Evolutionary conservation across 2,888 invertebrate genomes (phyloP).

Genomic region (Acleris emargana): DNA sequence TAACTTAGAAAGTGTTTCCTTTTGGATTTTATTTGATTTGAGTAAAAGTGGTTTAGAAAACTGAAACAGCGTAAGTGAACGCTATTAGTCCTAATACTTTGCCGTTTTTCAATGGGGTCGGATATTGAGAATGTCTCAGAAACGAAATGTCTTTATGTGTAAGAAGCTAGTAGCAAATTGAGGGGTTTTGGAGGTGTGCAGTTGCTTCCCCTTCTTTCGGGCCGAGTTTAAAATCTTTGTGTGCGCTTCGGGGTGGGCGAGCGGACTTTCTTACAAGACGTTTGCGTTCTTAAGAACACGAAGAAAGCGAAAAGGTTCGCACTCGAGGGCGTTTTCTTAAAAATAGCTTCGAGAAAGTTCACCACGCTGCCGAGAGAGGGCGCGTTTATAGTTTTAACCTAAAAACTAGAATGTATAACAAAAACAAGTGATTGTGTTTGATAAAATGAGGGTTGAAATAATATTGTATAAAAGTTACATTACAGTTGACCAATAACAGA

Average conservation of each 20-base stretch:
- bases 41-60: slow-evolving; percentile 38
- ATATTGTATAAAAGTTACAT: neutral
- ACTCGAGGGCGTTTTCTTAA: slow-evolving; percentile 76
- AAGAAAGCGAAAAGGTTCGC: slow-evolving; percentile 80
- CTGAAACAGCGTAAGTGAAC: slow-evolving; percentile 46
- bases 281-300: slow-evolving; percentile 78
- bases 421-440: neutral
- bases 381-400: slow-evolving; percentile 50
- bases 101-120: slow-evolving; percentile 29
- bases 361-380: slow-evolving; percentile 63
- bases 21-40: slow-evolving; percentile 9
- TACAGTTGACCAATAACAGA: slow-evolving; percentile 19
- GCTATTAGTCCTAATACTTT: slow-evolving; percentile 12
- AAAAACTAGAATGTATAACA: neutral
- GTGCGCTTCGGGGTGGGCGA: slow-evolving; percentile 57
- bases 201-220: slow-evolving; percentile 45
- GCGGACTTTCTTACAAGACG: slow-evolving; percentile 75
- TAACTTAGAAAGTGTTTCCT: neutral
- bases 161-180: slow-evolving; percentile 39
- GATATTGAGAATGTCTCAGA: slow-evolving; percentile 28
- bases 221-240: slow-evolving; percentile 38
- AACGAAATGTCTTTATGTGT: slow-evolving; percentile 41
- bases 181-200: slow-evolving; percentile 47
- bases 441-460: neutral
- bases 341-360: slow-evolving; percentile 68